Percentiles rank a stretch among this genome's conserved stretches.
Conservation (phyloP, 2,888 invertebrate genomes). For the Rapana venosa region DNA sequence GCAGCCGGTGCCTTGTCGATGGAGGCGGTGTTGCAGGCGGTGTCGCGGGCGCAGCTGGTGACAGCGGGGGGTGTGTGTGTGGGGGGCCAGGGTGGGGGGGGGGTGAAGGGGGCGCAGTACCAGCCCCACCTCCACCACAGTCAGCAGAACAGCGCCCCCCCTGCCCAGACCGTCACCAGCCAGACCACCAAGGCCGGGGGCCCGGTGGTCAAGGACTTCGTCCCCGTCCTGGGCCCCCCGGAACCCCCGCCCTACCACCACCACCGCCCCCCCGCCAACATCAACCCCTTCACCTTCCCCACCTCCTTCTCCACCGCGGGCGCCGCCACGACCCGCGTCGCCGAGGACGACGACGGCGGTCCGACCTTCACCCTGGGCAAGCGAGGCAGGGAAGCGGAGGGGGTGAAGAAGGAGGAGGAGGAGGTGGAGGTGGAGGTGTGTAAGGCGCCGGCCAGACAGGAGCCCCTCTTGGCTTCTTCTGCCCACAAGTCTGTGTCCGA, state of each 20-base stretch:
- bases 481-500: constrained; percentile 45
- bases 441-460: neutral
- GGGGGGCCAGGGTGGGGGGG: neutral
- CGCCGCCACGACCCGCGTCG: constrained; percentile 34
- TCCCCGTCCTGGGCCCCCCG: constrained; percentile 22
- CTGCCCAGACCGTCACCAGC: constrained; percentile 42
- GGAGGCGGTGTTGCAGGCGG: neutral
- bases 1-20: neutral
- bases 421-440: no score
- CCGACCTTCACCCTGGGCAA: constrained; percentile 30
- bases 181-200: constrained; percentile 26
- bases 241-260: constrained; percentile 38
- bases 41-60: neutral
- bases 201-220: constrained; percentile 35
- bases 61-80: neutral
- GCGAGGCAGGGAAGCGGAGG: neutral
- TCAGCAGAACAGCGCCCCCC: constrained; percentile 39
- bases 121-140: constrained; percentile 36
- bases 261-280: constrained; percentile 26
- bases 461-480: neutral
- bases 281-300: constrained; percentile 53
- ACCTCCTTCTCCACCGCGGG: constrained; percentile 50
- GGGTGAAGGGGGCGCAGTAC: neutral
- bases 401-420: neutral
- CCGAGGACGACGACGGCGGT: constrained; percentile 23